phyloP scores from a whole-genome alignment of 2,113 vertebrate genomes.

The Anseranas semipalmata region DNA sequence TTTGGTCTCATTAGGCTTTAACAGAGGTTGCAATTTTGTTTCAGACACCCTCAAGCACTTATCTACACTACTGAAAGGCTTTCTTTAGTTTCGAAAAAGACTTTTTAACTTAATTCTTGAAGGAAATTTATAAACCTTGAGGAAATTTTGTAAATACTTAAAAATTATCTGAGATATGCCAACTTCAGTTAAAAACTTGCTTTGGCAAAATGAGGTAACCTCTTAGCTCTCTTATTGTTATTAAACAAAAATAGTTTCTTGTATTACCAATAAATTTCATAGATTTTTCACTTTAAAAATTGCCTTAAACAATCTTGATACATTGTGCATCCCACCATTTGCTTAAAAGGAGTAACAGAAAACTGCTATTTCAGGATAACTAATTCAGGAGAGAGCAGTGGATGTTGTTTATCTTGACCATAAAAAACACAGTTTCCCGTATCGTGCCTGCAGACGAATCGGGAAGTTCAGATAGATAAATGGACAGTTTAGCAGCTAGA shows the following conservation, averaged over 20 bases:
- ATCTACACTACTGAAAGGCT: not conserved
- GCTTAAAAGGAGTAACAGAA: not conserved
- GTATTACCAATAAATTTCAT: not conserved
- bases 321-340: not conserved
- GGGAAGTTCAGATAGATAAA: not conserved
- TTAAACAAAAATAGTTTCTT: not conserved
- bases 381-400: not conserved
- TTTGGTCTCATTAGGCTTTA: not conserved
- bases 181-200: not conserved
- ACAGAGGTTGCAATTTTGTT: not conserved
- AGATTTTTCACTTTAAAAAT: not conserved
- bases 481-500: not conserved
- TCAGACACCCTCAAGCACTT: not conserved
- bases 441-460: not conserved
- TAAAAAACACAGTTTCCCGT: not conserved
- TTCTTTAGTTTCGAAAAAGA: not conserved
- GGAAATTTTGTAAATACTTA: not conserved
- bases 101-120: not conserved
- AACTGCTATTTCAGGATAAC: not conserved
- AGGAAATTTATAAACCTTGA: not conserved
- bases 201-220: not conserved
- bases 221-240: not conserved
- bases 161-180: not conserved
- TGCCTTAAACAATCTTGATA: not conserved
- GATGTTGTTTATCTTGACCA: not conserved